A percentile compares a stretch with the other conserved stretches of the same genome.
Conservation (phyloP, 2,888 invertebrate species). For the Lithophane ornitopus region DNA sequence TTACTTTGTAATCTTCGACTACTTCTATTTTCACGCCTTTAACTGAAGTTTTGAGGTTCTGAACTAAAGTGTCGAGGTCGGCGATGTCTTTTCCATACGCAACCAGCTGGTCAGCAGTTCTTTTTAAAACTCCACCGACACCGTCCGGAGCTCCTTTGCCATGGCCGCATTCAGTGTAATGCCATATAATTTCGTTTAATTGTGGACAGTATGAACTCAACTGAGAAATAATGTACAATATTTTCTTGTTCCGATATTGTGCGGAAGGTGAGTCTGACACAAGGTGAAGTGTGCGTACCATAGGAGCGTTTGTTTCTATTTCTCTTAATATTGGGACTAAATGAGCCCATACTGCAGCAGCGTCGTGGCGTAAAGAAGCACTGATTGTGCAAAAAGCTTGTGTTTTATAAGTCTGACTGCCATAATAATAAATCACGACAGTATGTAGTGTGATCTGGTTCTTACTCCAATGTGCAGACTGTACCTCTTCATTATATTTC, state of each 20-base stretch:
- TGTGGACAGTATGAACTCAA: constrained; percentile 24
- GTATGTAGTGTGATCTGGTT: constrained; percentile 48
- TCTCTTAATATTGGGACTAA: constrained; percentile 23
- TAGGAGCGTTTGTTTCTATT: constrained; percentile 34
- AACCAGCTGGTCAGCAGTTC: constrained; percentile 25
- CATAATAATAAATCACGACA: constrained; percentile 30
- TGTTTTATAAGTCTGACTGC: constrained; percentile 25
- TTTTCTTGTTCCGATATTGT: constrained; percentile 41
- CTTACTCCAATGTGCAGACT: constrained; percentile 45
- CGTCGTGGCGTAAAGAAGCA: constrained; percentile 22
- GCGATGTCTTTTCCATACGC: constrained; percentile 17
- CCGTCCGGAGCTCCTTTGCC: constrained; percentile 59
- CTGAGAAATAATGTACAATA: constrained; percentile 35
- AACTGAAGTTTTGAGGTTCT: constrained; percentile 19
- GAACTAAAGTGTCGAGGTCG: constrained; percentile 27
- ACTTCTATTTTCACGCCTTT: constrained; percentile 27
- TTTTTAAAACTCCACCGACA: constrained; percentile 52
- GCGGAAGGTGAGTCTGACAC: constrained; percentile 37
- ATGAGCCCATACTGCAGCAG: constrained; percentile 31
- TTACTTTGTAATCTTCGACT: constrained; percentile 34
- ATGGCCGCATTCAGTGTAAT: constrained; percentile 37
- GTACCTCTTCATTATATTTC: constrained; percentile 47
- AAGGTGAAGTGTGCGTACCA: constrained; percentile 22
- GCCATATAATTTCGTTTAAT: constrained; percentile 18
- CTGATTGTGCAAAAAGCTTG: constrained; percentile 24